These are phyloP conservation scores for Bothrops jararaca DNA, from an alignment of 2,113 vertebrate genomes.

Conservation along the genomic window DNA sequence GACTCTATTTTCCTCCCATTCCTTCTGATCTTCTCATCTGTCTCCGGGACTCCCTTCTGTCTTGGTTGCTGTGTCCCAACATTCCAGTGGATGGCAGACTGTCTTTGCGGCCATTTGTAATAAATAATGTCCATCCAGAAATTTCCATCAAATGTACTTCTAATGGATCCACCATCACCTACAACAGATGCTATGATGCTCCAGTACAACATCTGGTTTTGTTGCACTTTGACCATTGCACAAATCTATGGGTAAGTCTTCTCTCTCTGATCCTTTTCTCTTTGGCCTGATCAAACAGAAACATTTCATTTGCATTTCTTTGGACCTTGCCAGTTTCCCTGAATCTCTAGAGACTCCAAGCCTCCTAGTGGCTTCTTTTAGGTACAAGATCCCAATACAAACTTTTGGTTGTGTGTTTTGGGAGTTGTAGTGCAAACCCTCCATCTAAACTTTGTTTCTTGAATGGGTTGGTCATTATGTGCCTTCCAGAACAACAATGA, in stretches of 20 bases:
- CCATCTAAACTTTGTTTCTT: neutral
- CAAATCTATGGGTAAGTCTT: neutral
- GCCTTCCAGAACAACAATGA: neutral
- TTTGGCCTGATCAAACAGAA: neutral
- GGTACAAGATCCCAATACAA: neutral
- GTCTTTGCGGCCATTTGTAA: neutral
- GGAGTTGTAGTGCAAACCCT: neutral
- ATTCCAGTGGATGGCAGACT: neutral
- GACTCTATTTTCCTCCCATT: neutral
- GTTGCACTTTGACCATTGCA: neutral
- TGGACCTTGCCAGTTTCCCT: neutral
- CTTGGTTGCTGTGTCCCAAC: neutral
- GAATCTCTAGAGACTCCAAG: neutral
- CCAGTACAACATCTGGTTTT: neutral
- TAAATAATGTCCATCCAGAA: neutral
- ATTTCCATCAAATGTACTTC: neutral
- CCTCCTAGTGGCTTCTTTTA: neutral
- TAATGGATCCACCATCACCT: neutral
- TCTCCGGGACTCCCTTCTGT: neutral
- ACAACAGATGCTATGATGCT: neutral
- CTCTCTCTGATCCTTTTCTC: neutral
- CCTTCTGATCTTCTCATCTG: neutral
- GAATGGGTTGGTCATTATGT: neutral
- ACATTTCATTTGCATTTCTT: neutral
- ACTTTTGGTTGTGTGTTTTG: neutral